Base-by-base conservation (phyloP, 92 coral and sea anemone genomes). In the Hydrozoanthus gracilis region DNA sequence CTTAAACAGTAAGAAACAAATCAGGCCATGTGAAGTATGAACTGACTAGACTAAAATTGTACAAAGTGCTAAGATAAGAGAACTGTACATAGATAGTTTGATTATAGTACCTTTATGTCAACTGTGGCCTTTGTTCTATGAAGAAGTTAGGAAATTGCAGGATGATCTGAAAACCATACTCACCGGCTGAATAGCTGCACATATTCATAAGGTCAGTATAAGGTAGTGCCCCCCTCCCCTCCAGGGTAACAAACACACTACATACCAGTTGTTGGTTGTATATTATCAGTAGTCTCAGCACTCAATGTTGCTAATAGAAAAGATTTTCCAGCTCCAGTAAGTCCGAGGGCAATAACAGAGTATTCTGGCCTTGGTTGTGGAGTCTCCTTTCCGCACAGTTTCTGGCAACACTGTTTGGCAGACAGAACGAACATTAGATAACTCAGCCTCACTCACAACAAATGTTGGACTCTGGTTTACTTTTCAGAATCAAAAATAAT, bases 301-400 rank as follows among this genome's bases (percentile, higher is more conserved):
- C 95, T 93, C 80, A 97, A 88, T 82, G 83, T 89, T 17, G 99
- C 98, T 16, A 95, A 88, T 56, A 97, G 86, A 76, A 87, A 76
- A 7, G 99, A 95, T 83, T 97, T 97, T 11, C 99, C 99, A 84
- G 98, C 92, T 86, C 92, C 91, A 51, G 94, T 83, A 5, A 97
- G 91, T 48, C 99, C 99, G 52, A 97, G 86, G 35, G 95, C 95
- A 45, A 97, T 83, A 80, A 97, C 87, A 14, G 95, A 79, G 85
- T 93, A 95, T 61, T 89, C 91, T 61, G 97, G 98, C 82, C 98
- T 90, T 13, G 96, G 87, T 8, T 67, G 91, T 67, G 87, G 88
- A 11, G 95, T 94, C 71, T 95, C 84, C 77, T 91, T 95, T 60
- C 98, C 93, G 78, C 93, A 87, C 56, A 92, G 44, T 79, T 73